phyloP scores from a whole-genome alignment of 2,888 invertebrate genomes.

The Adelognathus sp. region DNA sequence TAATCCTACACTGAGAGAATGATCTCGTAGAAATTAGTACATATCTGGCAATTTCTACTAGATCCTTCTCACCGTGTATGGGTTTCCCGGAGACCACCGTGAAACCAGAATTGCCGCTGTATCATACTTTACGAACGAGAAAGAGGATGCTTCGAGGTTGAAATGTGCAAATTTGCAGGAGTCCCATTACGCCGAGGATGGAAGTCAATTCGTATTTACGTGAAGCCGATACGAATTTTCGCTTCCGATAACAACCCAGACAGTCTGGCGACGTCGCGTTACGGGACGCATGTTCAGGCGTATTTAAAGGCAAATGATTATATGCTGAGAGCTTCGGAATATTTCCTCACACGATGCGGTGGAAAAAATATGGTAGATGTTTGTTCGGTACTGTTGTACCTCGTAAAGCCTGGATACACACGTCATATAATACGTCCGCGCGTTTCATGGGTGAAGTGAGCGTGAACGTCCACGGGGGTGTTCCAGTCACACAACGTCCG shows the following conservation, averaged over 20 bases:
- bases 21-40: too few relatives aligned
- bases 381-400: neutral
- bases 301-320: neutral
- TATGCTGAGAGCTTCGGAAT: neutral
- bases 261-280: neutral
- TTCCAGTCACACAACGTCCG: constrained; percentile 15
- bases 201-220: neutral
- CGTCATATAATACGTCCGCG: neutral
- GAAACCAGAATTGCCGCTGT: too few relatives aligned
- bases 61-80: too few relatives aligned
- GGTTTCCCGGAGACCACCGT: too few relatives aligned
- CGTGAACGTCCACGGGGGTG: constrained; percentile 25
- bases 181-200: neutral
- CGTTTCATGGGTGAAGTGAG: constrained; percentile 25
- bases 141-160: neutral
- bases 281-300: neutral
- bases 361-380: constrained; percentile 11
- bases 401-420: neutral
- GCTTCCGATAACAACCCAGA: constrained; percentile 7
- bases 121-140: too few relatives aligned
- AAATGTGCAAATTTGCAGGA: neutral
- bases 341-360: neutral
- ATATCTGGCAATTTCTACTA: too few relatives aligned
- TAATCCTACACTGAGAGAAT: too few relatives aligned
- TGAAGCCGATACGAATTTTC: neutral